phyloP scores from a whole-genome alignment of 2,888 invertebrate genomes.

The Eupithecia subfuscata region DNA sequence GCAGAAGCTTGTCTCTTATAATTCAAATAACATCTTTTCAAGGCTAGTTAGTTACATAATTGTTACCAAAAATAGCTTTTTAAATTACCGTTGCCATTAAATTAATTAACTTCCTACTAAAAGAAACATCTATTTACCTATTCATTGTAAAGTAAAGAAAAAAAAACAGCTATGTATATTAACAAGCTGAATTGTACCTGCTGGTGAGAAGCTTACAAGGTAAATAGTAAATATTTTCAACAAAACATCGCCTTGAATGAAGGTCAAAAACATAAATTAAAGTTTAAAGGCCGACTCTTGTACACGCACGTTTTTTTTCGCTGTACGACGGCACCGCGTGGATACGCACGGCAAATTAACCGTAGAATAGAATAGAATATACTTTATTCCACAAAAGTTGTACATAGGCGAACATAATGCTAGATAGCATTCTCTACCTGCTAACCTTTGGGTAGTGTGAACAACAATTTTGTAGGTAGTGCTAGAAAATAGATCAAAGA shows the following conservation, averaged over 20 bases:
- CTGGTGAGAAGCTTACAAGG: background rate
- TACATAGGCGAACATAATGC: no score
- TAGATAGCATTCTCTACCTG: no score
- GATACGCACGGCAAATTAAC: no score
- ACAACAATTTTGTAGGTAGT: no score
- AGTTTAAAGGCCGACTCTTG: background rate
- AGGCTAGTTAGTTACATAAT: background rate
- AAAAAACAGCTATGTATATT: background rate
- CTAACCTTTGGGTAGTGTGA: no score
- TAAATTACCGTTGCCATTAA: background rate
- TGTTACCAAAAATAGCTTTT: background rate
- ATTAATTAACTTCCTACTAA: background rate
- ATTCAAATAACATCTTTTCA: background rate
- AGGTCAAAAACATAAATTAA: background rate
- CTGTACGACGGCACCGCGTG: no score
- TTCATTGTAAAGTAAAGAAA: background rate
- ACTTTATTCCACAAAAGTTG: no score
- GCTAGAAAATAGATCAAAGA: no score
- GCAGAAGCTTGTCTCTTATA: no score
- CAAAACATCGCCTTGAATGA: background rate
- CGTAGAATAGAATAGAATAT: no score
- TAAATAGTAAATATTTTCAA: background rate
- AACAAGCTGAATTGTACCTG: background rate
- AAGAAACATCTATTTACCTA: background rate
- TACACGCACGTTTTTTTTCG: no score